Evolutionary conservation across 2,888 invertebrate species (phyloP).

Genomic region (Sturmia bella): DNA sequence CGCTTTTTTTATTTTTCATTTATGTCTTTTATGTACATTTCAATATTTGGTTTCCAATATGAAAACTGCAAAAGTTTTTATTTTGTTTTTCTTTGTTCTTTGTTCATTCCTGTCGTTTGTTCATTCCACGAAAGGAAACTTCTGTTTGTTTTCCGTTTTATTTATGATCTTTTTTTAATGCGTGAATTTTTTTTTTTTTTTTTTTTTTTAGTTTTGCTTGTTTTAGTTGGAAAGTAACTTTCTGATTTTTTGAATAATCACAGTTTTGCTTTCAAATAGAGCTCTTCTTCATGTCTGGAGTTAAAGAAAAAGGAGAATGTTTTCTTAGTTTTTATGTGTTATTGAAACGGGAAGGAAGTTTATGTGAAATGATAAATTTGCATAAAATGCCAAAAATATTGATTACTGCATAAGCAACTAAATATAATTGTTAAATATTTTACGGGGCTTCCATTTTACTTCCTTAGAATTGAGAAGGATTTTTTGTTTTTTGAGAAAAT

Average conservation of each 20-base stretch:
- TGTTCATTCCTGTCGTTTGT: constrained; percentile 30
- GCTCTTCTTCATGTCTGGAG: constrained; percentile 9
- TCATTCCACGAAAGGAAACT: constrained; percentile 53
- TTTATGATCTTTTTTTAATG: constrained; percentile 30
- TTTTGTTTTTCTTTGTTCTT: constrained; percentile 15
- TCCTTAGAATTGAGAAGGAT: too few relatives aligned
- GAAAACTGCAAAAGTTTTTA: constrained; percentile 57
- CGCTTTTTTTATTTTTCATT: constrained; percentile 4
- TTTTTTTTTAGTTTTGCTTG: neutral
- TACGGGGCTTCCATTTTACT: too few relatives aligned
- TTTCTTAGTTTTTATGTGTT: too few relatives aligned
- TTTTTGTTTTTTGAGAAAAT: too few relatives aligned
- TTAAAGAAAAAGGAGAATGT: too few relatives aligned
- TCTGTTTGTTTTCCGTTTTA: constrained; percentile 59
- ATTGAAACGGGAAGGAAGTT: too few relatives aligned
- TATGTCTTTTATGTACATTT: constrained; percentile 10
- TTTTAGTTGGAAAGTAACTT: constrained; percentile 41
- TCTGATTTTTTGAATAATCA: constrained; percentile 60
- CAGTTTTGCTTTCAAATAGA: constrained; percentile 42
- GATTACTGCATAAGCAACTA: too few relatives aligned
- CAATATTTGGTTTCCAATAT: constrained; percentile 33
- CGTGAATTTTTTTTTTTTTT: constrained; percentile 46
- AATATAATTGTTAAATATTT: too few relatives aligned
- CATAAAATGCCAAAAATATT: too few relatives aligned
- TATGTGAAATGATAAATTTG: too few relatives aligned